These are phyloP conservation scores for Sprattus sprattus DNA, from an alignment of 2,113 vertebrate species.

Conservation along the genomic window DNA sequence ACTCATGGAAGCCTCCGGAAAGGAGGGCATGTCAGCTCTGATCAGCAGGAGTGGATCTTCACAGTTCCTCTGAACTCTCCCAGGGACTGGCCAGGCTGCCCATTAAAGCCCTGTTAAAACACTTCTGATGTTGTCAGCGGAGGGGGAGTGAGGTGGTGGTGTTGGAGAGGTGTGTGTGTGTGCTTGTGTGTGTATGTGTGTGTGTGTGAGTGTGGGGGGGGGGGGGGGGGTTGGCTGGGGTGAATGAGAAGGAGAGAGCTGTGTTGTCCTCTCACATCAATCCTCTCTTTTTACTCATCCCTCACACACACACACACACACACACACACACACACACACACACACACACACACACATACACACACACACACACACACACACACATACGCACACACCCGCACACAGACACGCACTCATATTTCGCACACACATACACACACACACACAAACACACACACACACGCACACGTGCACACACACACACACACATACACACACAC, in stretches of 20 bases:
- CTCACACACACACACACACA: not conserved
- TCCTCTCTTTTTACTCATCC: not conserved
- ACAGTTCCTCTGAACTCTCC: slow-evolving; percentile 85
- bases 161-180: slow-evolving; percentile 61
- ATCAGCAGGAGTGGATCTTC: slow-evolving; percentile 73
- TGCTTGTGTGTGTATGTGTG: not conserved
- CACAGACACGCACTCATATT: not conserved
- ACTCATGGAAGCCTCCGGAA: slow-evolving; percentile 45
- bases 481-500: not conserved
- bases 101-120: slow-evolving; percentile 96
- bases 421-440: not conserved
- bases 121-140: slow-evolving; percentile 88
- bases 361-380: not conserved
- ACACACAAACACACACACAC: not conserved
- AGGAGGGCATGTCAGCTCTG: slow-evolving; percentile 82
- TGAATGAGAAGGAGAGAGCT: not conserved
- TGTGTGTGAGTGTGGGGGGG: not conserved
- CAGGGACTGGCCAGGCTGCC: slow-evolving; percentile 81
- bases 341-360: not conserved
- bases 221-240: not conserved
- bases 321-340: not conserved
- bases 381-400: not conserved
- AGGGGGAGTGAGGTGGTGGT: slow-evolving; percentile 70
- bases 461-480: not conserved
- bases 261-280: not conserved